A percentile compares a stretch with the other conserved stretches of the same genome.
Evolutionary conservation across 2,888 invertebrate genomes (phyloP).

Genomic region (Harpalus rufipes): DNA sequence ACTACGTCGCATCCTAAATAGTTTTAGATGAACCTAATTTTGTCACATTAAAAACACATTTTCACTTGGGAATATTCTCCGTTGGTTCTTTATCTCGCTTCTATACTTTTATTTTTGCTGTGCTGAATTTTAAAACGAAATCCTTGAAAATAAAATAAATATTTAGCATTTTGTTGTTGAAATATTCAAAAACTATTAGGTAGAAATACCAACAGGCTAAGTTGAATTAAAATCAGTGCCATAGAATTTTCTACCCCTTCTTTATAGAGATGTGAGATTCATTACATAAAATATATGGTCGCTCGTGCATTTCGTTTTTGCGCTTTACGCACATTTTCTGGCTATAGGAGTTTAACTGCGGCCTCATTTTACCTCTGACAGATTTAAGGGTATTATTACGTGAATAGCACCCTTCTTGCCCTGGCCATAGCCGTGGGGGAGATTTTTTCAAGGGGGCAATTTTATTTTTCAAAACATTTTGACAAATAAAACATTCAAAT

Average conservation of each 20-base stretch:
- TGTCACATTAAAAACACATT: slow-evolving; percentile 55
- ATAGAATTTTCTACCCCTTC: no score
- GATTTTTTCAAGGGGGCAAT: not conserved
- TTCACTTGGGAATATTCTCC: slow-evolving; percentile 44
- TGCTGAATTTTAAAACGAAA: not conserved
- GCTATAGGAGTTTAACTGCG: slow-evolving; percentile 3
- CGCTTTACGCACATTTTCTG: slow-evolving; percentile 19
- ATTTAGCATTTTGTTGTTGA: no score
- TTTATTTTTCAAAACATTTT: no score
- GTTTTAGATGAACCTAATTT: slow-evolving; percentile 58
- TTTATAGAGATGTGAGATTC: not conserved
- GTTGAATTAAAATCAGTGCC: no score
- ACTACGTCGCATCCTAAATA: slow-evolving; percentile 37
- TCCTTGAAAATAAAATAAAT: not conserved
- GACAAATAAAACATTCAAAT: no score
- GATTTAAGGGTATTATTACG: slow-evolving; percentile 44
- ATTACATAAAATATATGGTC: not conserved
- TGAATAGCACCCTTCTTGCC: slow-evolving; percentile 7
- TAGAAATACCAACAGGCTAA: no score
- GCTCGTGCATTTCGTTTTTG: slow-evolving; percentile 15
- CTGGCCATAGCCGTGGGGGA: not conserved
- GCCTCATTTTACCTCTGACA: slow-evolving; percentile 40
- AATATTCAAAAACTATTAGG: no score
- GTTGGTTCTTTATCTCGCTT: slow-evolving; percentile 10
- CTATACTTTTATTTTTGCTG: not conserved